These are phyloP conservation scores for Pachyseris speciosa DNA, from an alignment of 64 coral and sea anemone species.

Conservation along the genomic window DNA sequence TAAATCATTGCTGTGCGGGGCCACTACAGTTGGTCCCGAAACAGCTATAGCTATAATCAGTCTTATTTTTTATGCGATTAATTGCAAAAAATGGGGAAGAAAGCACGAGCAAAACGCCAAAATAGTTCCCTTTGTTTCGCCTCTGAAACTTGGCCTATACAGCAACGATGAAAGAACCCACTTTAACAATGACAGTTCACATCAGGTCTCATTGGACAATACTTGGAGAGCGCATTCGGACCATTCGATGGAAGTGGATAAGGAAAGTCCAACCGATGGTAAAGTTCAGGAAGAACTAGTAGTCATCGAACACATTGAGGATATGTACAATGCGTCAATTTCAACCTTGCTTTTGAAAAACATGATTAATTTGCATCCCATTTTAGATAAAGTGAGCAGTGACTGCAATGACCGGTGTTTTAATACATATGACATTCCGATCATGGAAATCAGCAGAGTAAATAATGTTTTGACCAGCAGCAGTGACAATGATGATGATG, in stretches of 20 bases:
- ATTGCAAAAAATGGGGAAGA: slow-evolving; percentile 14
- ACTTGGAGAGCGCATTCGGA: not conserved
- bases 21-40: slow-evolving; percentile 42
- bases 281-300: not conserved
- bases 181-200: not conserved
- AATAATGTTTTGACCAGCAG: not conserved
- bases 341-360: not conserved
- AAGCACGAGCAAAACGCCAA: slow-evolving; percentile 16
- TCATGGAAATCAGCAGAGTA: not conserved
- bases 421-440: not conserved
- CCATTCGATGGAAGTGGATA: no score
- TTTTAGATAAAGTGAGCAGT: not conserved
- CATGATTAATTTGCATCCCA: not conserved
- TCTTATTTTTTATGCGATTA: slow-evolving; percentile 52
- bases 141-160: not conserved
- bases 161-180: not conserved
- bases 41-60: slow-evolving; percentile 58
- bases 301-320: not conserved
- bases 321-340: not conserved
- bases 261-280: not conserved
- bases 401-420: slow-evolving; percentile 1
- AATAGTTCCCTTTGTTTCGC: slow-evolving; percentile 38
- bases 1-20: slow-evolving; percentile 48
- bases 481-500: not conserved
- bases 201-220: not conserved